Conservation (phyloP, 2,113 vertebrate genomes). For the Athene cunicularia region DNA sequence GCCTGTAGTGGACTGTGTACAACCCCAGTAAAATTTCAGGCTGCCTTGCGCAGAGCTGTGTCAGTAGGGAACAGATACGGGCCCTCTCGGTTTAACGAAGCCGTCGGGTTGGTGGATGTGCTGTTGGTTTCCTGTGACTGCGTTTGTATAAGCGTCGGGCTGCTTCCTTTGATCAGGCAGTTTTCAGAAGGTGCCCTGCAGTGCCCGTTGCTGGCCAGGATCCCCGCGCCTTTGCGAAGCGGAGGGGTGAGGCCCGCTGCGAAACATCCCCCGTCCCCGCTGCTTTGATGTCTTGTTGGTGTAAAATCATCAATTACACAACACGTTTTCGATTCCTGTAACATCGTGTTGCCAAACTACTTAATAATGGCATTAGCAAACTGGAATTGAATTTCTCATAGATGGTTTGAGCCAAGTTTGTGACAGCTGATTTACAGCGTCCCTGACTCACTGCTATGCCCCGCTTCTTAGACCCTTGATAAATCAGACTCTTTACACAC, state of each 20-base stretch:
- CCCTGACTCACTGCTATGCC: not conserved
- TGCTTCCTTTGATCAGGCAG: not conserved
- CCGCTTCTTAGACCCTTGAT: not conserved
- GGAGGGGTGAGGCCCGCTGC: not conserved
- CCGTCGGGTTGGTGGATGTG: not conserved
- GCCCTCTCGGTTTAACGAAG: not conserved
- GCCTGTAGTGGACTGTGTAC: not conserved
- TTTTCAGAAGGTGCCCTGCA: not conserved
- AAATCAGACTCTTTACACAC: not conserved
- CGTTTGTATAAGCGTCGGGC: too few species aligned
- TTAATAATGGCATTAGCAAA: constrained; percentile 1
- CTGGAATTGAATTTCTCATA: constrained; percentile 19
- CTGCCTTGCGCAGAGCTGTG: not conserved
- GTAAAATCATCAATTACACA: not conserved
- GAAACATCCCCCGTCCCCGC: not conserved
- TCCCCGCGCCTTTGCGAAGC: not conserved
- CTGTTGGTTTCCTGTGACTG: not conserved
- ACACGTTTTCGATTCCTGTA: not conserved
- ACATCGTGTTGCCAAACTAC: not conserved
- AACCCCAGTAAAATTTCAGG: not conserved
- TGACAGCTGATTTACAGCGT: not conserved
- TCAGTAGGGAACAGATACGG: not conserved
- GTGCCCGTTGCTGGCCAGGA: not conserved
- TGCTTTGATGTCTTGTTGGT: not conserved
- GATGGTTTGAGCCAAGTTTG: not conserved